Percentiles rank a stretch among this genome's conserved stretches.
These are phyloP conservation scores for Chironomus tepperi DNA, from an alignment of 1,140 invertebrate genomes.

Conservation along the genomic window DNA sequence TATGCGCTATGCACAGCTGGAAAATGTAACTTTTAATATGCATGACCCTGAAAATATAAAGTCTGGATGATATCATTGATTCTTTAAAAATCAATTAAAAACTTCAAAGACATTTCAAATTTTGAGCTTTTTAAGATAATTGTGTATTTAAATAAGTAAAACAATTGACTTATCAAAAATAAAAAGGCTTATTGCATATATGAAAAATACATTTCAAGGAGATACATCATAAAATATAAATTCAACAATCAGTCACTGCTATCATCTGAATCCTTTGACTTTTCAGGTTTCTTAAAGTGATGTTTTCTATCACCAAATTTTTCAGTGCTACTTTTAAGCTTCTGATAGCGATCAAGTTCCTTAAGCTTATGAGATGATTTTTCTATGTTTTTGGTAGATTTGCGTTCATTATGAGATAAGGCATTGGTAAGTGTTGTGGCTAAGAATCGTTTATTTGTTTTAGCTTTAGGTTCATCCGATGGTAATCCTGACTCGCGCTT, in stretches of 20 bases:
- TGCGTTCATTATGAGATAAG: neutral
- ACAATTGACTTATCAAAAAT: too few species aligned
- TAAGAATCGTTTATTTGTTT: conserved; percentile 5
- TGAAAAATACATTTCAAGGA: too few species aligned
- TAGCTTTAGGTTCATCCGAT: neutral
- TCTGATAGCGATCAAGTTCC: conserved; percentile 4
- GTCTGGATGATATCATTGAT: too few species aligned
- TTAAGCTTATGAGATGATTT: neutral
- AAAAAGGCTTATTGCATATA: too few species aligned
- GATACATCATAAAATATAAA: too few species aligned
- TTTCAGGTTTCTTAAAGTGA: neutral
- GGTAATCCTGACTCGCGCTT: neutral
- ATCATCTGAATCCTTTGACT: neutral
- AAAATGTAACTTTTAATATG: too few species aligned
- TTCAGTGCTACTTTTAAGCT: neutral
- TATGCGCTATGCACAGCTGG: too few species aligned
- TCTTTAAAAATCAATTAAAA: too few species aligned
- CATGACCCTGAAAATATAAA: too few species aligned
- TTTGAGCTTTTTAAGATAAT: too few species aligned
- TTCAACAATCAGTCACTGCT: neutral
- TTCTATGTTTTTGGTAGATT: neutral
- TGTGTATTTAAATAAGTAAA: too few species aligned
- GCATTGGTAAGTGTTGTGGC: neutral
- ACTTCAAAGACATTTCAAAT: too few species aligned
- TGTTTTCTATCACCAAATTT: conserved; percentile 10